These are phyloP conservation scores for Podocnemis expansa DNA, from an alignment of 2,113 vertebrate species.

Conservation along the genomic window DNA sequence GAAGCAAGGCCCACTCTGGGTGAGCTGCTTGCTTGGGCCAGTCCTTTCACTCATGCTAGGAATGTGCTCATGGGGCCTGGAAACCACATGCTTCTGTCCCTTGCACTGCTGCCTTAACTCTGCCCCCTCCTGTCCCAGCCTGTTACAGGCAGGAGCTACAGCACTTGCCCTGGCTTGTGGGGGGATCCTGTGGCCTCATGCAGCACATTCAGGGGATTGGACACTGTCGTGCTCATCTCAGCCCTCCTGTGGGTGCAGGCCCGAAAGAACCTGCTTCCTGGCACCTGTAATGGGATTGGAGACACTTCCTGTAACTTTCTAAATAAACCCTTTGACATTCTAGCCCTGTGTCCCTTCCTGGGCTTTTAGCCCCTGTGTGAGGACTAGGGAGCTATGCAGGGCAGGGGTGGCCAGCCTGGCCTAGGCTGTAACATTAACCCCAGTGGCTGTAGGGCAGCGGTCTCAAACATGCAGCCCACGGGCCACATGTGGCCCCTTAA, in stretches of 20 bases:
- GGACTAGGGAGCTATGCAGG: too few relatives aligned
- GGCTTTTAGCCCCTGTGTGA: neutral
- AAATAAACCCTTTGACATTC: conserved; percentile 67
- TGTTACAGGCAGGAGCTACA: fast-evolving
- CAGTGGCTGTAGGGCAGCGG: too few relatives aligned
- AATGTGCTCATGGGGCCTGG: neutral
- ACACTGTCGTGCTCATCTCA: neutral
- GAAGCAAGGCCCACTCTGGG: neutral
- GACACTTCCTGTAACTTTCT: conserved; percentile 49
- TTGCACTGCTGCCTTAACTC: neutral
- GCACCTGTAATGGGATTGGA: fast-evolving
- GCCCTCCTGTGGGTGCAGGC: fast-evolving
- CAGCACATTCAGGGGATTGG: neutral
- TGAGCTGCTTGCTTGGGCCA: neutral
- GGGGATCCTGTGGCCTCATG: neutral
- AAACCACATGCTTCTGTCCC: neutral
- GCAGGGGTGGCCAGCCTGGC: too few relatives aligned
- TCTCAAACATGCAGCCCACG: too few relatives aligned
- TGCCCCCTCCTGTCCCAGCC: neutral
- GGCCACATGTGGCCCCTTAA: too few relatives aligned
- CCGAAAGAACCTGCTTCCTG: neutral
- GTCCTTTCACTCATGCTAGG: neutral
- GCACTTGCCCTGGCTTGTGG: neutral
- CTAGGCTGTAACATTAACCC: too few relatives aligned
- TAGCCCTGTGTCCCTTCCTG: fast-evolving